Conservation (phyloP, 2,797 vertebrate genomes). For the Brachyrhaphis roseni region DNA sequence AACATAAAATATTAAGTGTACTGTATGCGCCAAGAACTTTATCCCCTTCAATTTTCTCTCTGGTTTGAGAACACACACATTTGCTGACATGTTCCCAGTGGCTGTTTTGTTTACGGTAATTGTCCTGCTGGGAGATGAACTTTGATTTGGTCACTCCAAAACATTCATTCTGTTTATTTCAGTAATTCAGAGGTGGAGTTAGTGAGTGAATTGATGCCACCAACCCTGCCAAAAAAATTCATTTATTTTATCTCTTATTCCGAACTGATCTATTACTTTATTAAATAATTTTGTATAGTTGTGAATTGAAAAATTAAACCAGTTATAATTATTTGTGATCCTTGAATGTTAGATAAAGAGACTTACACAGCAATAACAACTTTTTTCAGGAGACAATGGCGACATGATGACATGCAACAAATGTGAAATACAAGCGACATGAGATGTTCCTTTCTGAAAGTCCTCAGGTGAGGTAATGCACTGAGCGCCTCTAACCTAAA, state of each 20-base stretch:
- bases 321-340: neutral
- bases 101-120: too few species aligned
- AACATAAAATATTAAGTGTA: constrained; percentile 28
- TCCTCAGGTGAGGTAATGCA: constrained; percentile 42
- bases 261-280: neutral
- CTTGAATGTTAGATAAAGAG: neutral
- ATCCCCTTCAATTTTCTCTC: constrained; percentile 4
- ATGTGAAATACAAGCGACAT: constrained; percentile 19
- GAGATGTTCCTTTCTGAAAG: constrained; percentile 28
- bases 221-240: too few species aligned
- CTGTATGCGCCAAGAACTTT: constrained; percentile 16
- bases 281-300: neutral
- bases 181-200: neutral
- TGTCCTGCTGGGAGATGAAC: too few species aligned
- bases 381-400: constrained; percentile 1
- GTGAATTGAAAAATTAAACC: neutral
- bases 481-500: constrained; percentile 52
- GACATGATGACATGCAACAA: constrained; percentile 4
- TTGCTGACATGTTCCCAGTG: constrained; percentile 60
- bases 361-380: neutral
- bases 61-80: constrained; percentile 19
- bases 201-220: too few species aligned
- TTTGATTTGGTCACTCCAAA: too few species aligned
- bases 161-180: neutral
- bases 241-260: neutral